Percentiles rank a stretch among this genome's conserved stretches.
phyloP scores from a whole-genome alignment of 2,113 vertebrate genomes.

The Leptodactylus fuscus region DNA sequence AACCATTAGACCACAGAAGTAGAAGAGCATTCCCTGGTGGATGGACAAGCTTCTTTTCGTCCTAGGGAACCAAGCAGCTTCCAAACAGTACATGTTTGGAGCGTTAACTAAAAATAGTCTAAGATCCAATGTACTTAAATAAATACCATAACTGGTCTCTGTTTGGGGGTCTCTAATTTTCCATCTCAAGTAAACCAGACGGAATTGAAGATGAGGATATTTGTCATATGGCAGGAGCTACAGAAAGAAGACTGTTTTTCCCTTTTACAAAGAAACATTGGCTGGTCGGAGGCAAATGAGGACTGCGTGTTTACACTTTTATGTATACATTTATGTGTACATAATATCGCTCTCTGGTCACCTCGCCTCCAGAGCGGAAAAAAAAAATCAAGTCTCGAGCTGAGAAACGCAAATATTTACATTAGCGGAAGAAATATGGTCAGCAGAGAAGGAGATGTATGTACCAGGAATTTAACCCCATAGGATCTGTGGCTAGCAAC shows the following conservation, averaged over 20 bases:
- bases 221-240: slow-evolving; percentile 20
- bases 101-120: slow-evolving; percentile 6
- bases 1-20: too few species aligned
- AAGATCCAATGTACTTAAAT: slow-evolving; percentile 38
- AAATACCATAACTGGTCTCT: slow-evolving; percentile 38
- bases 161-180: slow-evolving; percentile 1
- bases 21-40: not conserved
- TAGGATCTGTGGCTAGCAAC: not conserved
- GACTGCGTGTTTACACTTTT: slow-evolving; percentile 47
- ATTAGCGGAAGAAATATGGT: slow-evolving; percentile 51
- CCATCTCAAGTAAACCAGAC: slow-evolving; percentile 7
- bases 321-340: slow-evolving; percentile 38
- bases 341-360: slow-evolving; percentile 38
- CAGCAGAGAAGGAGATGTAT: slow-evolving; percentile 27
- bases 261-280: slow-evolving; percentile 32
- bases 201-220: slow-evolving; percentile 21
- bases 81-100: not conserved
- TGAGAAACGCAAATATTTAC: slow-evolving; percentile 54
- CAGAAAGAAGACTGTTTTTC: slow-evolving; percentile 39
- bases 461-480: slow-evolving; percentile 18
- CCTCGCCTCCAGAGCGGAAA: slow-evolving; percentile 49
- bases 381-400: slow-evolving; percentile 30
- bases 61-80: not conserved
- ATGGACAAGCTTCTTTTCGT: not conserved
- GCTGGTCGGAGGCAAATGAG: slow-evolving; percentile 44